Evolutionary conservation across 2,888 invertebrate species (phyloP), one percentile per base, ranked within the genome.

Genomic region (Pollenia angustigena): DNA sequence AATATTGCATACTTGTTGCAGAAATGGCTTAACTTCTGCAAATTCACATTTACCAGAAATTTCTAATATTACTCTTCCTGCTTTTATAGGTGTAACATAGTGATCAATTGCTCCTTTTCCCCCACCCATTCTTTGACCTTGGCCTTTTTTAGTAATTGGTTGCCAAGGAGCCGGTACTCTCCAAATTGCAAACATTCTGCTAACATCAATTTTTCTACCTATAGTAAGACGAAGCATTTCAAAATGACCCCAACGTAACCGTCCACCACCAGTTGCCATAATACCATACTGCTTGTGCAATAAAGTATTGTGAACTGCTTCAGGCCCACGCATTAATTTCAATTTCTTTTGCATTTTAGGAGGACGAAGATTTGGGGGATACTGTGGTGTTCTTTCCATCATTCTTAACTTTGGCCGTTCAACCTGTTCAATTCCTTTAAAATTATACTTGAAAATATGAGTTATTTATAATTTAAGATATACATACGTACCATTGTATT

Each of bases 141-240:
- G 96, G 0, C 97, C 97, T 92, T 97, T 97, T 93, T 96, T 97
- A 0, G 98, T 97, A 11, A 98, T 94, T 0, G 99, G 97, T 91
- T 99, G 98, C 99, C 99, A 99, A 0, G 99, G 99, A 0, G 98
- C 94, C 90, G 98, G 98, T 0, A 99, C 94, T 90, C 99, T 94
- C 99, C 99, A 99, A 46, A 98, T 94, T 0, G 98, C 98, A 94
- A 99, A 99, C 96, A 97, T 97, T 90, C 95, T 95, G 88, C 95
- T 95, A 23, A 95, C 93, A 90, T 98, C 96, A 90, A 99, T 95
- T 90, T 96, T 96, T 69, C 97, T 95, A 80, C 97, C 96, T 44
- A 99, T 94, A 10, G 94, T 94, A 11, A 93, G 93, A 92, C 99
- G 96, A 42, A 98, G 95, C 96, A 98, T 96, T 94, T 99, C 99